Evolutionary conservation across 2,797 vertebrate species (phyloP).

Genomic region (Eupleurogrammus muticus): DNA sequence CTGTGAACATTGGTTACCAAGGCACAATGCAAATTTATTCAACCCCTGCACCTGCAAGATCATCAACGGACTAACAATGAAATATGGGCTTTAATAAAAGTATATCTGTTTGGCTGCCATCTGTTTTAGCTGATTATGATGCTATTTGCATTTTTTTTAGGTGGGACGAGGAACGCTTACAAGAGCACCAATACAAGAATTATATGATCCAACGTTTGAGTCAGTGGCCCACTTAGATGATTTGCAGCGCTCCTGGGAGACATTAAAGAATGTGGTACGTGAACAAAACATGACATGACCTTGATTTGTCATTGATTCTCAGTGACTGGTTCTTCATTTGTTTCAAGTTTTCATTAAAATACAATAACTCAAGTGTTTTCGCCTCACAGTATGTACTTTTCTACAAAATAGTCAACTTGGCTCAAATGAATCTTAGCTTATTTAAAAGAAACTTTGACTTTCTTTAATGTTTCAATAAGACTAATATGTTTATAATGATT

Average conservation of each 20-base stretch:
- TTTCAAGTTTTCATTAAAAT: neutral
- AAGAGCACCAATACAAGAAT: conserved; percentile 85
- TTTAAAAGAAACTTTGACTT: neutral
- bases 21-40: neutral
- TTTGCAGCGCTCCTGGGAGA: conserved; percentile 98
- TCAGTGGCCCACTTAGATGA: conserved; percentile 92
- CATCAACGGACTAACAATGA: conserved; percentile 1
- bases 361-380: neutral
- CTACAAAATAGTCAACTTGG: neutral
- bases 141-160: conserved; percentile 47
- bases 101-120: neutral
- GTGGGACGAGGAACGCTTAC: conserved; percentile 85
- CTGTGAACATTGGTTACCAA: neutral
- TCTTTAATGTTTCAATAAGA: neutral
- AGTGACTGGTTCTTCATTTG: too few relatives aligned
- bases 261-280: conserved; percentile 98
- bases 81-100: neutral
- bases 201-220: conserved; percentile 90
- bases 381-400: neutral
- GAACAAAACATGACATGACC: neutral
- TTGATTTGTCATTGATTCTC: neutral
- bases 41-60: conserved; percentile 14
- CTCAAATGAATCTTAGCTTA: neutral
- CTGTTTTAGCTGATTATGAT: neutral
- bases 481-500: neutral